Evolutionary conservation across 1,140 invertebrate genomes (phyloP).

Genomic region (Panulirus ornatus): DNA sequence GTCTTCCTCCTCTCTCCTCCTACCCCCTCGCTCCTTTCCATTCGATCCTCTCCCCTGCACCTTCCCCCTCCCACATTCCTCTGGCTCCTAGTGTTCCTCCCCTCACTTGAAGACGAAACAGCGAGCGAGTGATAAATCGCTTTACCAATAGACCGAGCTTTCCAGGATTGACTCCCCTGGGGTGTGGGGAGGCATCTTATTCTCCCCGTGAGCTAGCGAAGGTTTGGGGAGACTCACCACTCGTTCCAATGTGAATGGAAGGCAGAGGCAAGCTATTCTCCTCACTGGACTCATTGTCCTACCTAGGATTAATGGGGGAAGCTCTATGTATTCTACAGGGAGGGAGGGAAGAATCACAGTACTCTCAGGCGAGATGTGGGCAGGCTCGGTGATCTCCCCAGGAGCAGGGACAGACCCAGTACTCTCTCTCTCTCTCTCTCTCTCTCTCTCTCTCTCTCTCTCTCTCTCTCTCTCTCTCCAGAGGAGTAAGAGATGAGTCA

Average conservation of each 20-base stretch:
- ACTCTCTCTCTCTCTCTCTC: neutral
- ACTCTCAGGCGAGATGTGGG: neutral
- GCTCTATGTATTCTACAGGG: too few species aligned
- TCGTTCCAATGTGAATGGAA: neutral
- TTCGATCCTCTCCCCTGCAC: neutral
- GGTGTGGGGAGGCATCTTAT: neutral
- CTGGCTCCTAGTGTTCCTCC: neutral
- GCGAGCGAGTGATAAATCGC: conserved; percentile 49
- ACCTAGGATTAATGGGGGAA: too few species aligned
- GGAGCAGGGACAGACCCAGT: too few species aligned
- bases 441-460: neutral
- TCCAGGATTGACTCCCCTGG: conserved; percentile 27
- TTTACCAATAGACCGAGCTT: conserved; percentile 43
- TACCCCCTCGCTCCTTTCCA: neutral
- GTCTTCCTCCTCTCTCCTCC: neutral
- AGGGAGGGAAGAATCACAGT: too few species aligned
- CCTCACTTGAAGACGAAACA: conserved; percentile 39
- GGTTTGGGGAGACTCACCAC: neutral
- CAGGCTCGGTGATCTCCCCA: neutral
- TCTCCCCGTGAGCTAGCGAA: neutral
- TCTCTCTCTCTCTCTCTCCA: too few species aligned
- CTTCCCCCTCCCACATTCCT: neutral
- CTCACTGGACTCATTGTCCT: too few species aligned
- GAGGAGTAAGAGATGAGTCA: too few species aligned
- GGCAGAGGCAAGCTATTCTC: neutral